Evolutionary conservation across 2,113 vertebrate species (phyloP).

Genomic region (Smithornis capensis): DNA sequence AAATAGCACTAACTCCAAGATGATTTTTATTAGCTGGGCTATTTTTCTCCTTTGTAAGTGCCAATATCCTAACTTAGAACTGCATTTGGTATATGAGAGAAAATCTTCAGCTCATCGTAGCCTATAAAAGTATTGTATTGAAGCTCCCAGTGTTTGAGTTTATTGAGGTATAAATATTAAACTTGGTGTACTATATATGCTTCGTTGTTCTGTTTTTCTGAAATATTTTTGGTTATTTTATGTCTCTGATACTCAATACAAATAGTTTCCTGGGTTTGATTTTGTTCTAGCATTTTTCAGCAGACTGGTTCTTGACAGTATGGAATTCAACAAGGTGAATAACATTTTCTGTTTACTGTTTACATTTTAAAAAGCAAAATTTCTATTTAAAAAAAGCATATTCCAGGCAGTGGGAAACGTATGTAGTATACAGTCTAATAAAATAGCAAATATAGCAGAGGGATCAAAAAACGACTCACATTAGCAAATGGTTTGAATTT

Average conservation of each 20-base stretch:
- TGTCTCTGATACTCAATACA: background rate
- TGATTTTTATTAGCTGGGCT: background rate
- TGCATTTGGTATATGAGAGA: background rate
- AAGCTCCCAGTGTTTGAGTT: background rate
- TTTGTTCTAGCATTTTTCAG: background rate
- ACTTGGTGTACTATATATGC: background rate
- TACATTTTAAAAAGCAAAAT: conserved; percentile 3
- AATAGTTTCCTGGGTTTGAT: conserved; percentile 7
- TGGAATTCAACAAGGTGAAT: background rate
- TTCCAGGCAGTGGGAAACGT: background rate
- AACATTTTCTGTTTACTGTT: conserved; percentile 23
- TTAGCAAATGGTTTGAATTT: conserved; percentile 35
- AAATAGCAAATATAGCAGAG: background rate
- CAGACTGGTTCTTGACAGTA: background rate
- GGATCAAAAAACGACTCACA: background rate
- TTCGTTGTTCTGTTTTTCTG: background rate
- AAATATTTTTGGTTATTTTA: background rate
- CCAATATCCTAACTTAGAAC: background rate
- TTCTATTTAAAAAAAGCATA: background rate
- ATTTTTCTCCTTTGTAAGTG: background rate
- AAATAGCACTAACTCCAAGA: background rate
- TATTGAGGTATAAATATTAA: conserved; percentile 22
- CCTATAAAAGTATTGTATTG: conserved; percentile 11
- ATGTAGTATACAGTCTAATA: background rate
- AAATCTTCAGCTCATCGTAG: background rate